Percentiles rank a stretch among this genome's conserved stretches.
These are phyloP conservation scores for Bambusicola thoracicus DNA, from an alignment of 2,113 vertebrate species.

Conservation along the genomic window DNA sequence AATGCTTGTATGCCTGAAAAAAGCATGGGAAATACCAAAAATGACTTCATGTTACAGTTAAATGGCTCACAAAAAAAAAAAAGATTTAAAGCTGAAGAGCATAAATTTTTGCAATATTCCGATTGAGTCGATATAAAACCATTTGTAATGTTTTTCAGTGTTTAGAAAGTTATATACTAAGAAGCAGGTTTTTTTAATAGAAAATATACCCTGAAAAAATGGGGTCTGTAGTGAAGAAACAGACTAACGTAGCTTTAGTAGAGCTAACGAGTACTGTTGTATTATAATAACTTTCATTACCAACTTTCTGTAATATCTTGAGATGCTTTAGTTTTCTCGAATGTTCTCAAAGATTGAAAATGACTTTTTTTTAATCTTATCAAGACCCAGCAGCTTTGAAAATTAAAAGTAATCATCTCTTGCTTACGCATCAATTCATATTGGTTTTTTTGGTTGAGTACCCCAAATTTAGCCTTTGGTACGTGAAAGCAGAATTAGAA, in stretches of 20 bases:
- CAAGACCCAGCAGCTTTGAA: not conserved
- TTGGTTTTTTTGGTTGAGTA: not conserved
- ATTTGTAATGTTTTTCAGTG: not conserved
- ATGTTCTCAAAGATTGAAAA: not conserved
- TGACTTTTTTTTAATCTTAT: not conserved
- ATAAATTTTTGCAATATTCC: not conserved
- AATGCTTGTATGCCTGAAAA: not conserved
- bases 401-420: slow-evolving; percentile 2
- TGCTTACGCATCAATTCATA: not conserved
- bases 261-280: not conserved
- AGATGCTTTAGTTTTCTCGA: slow-evolving; percentile 23
- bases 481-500: not conserved
- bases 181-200: not conserved
- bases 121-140: not conserved
- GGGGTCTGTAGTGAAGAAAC: not conserved
- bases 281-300: not conserved
- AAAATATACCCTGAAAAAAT: not conserved
- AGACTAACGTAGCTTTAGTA: not conserved
- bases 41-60: not conserved
- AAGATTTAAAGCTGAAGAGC: not conserved
- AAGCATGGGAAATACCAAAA: slow-evolving; percentile 20
- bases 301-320: slow-evolving; percentile 1
- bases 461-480: not conserved
- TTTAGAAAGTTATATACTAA: not conserved
- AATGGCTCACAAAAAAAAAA: not conserved